Evolutionary conservation across 1,140 invertebrate genomes (phyloP).

Genomic region (Epicauta chinensis): DNA sequence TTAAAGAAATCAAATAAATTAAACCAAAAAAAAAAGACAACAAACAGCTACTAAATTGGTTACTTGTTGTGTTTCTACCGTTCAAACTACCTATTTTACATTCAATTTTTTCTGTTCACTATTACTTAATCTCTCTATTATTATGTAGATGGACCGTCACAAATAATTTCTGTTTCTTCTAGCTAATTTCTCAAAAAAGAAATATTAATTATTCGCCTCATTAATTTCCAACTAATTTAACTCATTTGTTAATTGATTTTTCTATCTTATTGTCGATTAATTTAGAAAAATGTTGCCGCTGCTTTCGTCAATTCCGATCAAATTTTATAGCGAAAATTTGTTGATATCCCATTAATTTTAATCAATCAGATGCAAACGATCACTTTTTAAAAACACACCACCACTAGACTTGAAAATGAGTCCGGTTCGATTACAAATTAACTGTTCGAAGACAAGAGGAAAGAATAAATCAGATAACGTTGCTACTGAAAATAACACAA

Average conservation of each 20-base stretch:
- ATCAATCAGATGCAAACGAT: slow-evolving; percentile 14
- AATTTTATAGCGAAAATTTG: slow-evolving; percentile 12
- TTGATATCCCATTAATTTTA: slow-evolving; percentile 4
- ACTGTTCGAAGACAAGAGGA: too few relatives aligned
- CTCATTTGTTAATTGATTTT: slow-evolving; percentile 27
- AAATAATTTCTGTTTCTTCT: too few relatives aligned
- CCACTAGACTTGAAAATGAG: too few relatives aligned
- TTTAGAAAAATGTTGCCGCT: too few relatives aligned
- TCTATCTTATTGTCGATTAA: slow-evolving; percentile 5
- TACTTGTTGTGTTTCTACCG: slow-evolving; percentile 11
- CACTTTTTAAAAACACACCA: neutral
- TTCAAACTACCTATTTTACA: too few relatives aligned
- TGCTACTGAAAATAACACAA: too few relatives aligned
- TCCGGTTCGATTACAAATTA: too few relatives aligned
- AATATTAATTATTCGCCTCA: slow-evolving; percentile 16
- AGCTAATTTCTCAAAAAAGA: too few relatives aligned
- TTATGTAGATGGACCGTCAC: too few relatives aligned
- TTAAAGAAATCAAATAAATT: slow-evolving; percentile 23
- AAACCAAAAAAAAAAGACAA: too few relatives aligned
- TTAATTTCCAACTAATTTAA: slow-evolving; percentile 30
- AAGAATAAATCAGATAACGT: too few relatives aligned
- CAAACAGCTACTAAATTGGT: too few relatives aligned
- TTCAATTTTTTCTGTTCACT: slow-evolving; percentile 23
- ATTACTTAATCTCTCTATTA: slow-evolving; percentile 7
- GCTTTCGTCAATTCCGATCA: neutral